phyloP scores from a whole-genome alignment of 1,140 invertebrate genomes.

The Calliopsis andreniformis region DNA sequence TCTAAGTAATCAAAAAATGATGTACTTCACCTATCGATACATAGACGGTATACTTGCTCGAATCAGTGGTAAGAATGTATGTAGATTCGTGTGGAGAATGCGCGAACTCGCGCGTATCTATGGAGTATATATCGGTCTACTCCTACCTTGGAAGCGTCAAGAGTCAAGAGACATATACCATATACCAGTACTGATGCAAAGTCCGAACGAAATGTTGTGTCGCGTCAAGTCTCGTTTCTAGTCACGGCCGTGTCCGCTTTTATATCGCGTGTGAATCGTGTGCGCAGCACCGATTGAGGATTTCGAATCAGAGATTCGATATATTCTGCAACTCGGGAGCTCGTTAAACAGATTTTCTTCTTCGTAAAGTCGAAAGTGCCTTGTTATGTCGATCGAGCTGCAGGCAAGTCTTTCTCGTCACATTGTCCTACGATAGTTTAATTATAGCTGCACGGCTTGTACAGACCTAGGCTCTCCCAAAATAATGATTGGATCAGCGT shows the following conservation, averaged over 20 bases:
- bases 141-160: neutral
- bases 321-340: neutral
- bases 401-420: constrained; percentile 63
- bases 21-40: neutral
- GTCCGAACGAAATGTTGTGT: constrained; percentile 34
- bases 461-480: constrained; percentile 74
- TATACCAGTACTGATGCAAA: constrained; percentile 41
- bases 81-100: neutral
- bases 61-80: neutral
- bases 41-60: neutral
- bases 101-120: constrained; percentile 26
- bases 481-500: constrained; percentile 79
- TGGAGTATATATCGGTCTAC: constrained; percentile 8
- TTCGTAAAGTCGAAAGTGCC: constrained; percentile 13
- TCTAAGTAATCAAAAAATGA: constrained; percentile 1
- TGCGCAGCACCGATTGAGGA: constrained; percentile 6
- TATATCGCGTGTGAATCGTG: constrained; percentile 18
- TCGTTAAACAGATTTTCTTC: too few relatives aligned
- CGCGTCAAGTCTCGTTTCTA: constrained; percentile 39
- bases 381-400: constrained; percentile 54
- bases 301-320: neutral
- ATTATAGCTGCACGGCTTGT: constrained; percentile 72
- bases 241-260: constrained; percentile 32
- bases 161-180: neutral
- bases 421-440: constrained; percentile 77